These are phyloP conservation scores for Chloropsis hardwickii DNA, from an alignment of 2,113 vertebrate species.

Conservation along the genomic window DNA sequence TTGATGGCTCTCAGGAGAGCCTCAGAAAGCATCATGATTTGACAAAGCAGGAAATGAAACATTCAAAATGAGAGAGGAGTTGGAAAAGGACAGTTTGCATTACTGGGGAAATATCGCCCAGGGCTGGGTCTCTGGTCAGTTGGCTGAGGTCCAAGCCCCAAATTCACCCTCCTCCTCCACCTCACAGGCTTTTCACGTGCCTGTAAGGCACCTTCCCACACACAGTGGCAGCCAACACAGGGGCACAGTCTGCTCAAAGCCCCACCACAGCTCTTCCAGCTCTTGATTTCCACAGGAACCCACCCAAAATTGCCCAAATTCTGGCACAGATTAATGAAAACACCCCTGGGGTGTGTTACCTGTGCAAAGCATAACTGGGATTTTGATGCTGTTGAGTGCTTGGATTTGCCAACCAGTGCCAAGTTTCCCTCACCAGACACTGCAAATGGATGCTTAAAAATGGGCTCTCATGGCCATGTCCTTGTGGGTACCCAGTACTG, in stretches of 20 bases:
- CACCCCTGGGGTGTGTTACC: neutral
- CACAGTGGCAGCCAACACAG: accelerated
- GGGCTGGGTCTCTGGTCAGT: neutral
- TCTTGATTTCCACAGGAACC: neutral
- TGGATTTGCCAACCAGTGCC: accelerated
- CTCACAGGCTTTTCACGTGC: neutral
- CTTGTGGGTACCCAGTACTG: neutral
- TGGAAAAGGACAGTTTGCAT: neutral
- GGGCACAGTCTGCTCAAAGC: neutral
- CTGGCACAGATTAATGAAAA: neutral
- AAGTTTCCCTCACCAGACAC: neutral
- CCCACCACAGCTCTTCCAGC: neutral
- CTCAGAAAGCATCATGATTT: accelerated
- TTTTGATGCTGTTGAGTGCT: neutral
- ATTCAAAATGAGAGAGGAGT: neutral
- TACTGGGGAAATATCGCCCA: neutral
- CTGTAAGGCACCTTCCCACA: neutral
- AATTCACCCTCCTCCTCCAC: neutral
- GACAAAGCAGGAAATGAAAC: neutral
- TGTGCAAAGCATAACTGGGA: neutral
- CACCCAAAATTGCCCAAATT: neutral
- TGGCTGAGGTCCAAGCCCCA: neutral
- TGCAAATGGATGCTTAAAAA: neutral
- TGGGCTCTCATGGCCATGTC: neutral
- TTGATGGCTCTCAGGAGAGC: neutral